Conservation (phyloP, 35 echinoderm and acorn worm genomes). For the Apostichopus parvimensis region DNA sequence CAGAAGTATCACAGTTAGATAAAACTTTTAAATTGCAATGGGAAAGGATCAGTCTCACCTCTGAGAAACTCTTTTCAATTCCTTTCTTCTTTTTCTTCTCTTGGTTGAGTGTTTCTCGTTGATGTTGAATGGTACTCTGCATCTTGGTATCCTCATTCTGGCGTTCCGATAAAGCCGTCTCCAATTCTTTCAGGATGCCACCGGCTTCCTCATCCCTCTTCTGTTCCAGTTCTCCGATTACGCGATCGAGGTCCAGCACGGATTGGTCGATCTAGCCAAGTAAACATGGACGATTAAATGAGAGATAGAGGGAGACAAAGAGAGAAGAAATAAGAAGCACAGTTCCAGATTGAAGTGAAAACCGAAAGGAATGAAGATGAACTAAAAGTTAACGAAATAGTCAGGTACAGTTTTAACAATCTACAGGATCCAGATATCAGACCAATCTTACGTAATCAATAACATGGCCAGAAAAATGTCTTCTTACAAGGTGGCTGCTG, state of each 20-base stretch:
- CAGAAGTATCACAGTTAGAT: no score
- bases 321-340: no score
- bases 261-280: constrained; percentile 77
- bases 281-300: neutral
- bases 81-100: constrained; percentile 98
- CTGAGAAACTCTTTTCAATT: constrained; percentile 85
- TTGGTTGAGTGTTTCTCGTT: constrained; percentile 75
- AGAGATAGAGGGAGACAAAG: no score
- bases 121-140: constrained; percentile 83
- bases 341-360: no score
- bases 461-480: no score
- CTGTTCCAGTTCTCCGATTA: constrained; percentile 75
- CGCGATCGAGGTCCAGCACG: constrained; percentile 64
- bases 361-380: no score
- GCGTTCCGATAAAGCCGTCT: constrained; percentile 64
- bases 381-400: no score
- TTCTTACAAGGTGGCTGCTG: no score
- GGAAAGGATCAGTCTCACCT: constrained; percentile 51
- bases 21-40: no score
- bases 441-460: no score
- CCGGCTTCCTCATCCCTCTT: constrained; percentile 87
- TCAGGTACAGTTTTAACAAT: no score
- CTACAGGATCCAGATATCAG: no score
- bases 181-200: constrained; percentile 73
- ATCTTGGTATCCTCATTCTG: constrained; percentile 91